A percentile compares a stretch with the other conserved stretches of the same genome.
Evolutionary conservation across 2,888 invertebrate genomes (phyloP).

Genomic region (Himalopsyche japonica): DNA sequence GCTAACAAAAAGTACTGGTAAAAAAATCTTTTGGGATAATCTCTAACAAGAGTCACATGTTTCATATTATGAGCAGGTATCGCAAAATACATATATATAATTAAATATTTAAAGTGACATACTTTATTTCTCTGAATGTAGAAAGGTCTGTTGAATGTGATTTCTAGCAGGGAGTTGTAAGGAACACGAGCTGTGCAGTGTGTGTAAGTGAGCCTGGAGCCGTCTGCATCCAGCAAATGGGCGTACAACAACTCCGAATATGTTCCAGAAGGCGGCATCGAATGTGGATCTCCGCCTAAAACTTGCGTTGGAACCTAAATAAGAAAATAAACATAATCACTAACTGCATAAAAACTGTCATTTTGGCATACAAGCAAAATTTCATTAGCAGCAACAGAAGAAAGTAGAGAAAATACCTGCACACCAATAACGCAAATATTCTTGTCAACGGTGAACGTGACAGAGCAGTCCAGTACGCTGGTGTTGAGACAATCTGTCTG

Average conservation of each 20-base stretch:
- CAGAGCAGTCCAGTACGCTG: conserved; percentile 74
- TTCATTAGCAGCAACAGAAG: not conserved
- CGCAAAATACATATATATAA: too few relatives aligned
- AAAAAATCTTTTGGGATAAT: too few relatives aligned
- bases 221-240: conserved; percentile 78
- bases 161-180: conserved; percentile 75
- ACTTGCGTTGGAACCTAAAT: conserved; percentile 74
- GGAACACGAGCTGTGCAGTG: conserved; percentile 79
- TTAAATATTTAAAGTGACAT: too few relatives aligned
- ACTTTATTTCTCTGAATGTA: conserved; percentile 76
- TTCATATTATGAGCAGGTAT: too few relatives aligned
- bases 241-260: conserved; percentile 83
- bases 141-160: conserved; percentile 79
- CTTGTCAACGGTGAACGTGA: conserved; percentile 80
- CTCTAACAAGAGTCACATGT: too few relatives aligned
- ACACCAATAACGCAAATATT: conserved; percentile 77
- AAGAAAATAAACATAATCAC: not conserved
- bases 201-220: conserved; percentile 78
- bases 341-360: not conserved
- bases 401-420: conserved; percentile 53
- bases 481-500: conserved; percentile 76
- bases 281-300: conserved; percentile 54
- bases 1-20: too few relatives aligned
- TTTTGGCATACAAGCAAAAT: too few relatives aligned
- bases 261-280: conserved; percentile 43